Evolutionary conservation across 2,888 invertebrate genomes (phyloP), one percentile per base, ranked within the genome.

Genomic region (Parnassius mnemosyne): DNA sequence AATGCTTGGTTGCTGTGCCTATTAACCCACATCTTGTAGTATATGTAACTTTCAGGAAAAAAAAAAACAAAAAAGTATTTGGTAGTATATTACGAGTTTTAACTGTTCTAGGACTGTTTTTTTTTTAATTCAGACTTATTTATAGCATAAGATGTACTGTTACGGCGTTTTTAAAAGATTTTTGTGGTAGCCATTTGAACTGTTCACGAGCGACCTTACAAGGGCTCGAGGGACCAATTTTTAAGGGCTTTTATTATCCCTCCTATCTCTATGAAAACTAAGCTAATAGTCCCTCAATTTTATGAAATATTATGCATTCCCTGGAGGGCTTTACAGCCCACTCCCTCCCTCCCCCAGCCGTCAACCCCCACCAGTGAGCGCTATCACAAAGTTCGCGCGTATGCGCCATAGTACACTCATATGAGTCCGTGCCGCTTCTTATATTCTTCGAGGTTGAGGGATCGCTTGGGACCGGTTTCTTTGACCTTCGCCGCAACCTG

Each of bases 391-490:
- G 10, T 3, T 10, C 16, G 49, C 49, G n/a, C 7, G 10, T 10
- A n/a, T 47, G 9, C 7, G 9, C 25, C 25, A 16, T 13, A 64
- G 66, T 57, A 72, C 66, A 71, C 81, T 85, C 85, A 96, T 86
- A 98, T 97, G 67, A 98, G 94, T 60, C 97, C 97, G 72, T 97
- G 94, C 77, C 97, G 95, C 86, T 97, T 97, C 92, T 98, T 98
- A 85, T 97, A 98, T 81, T 97, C 97, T 78, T 97, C 97, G 68
- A 98, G 89, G 81, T 98, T 98, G 53, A 98, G 89, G 0, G 97
- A 97, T 63, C 97, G 90, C 70, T 96, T 94, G 9, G 97, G 97
- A 0, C 96, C 96, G 1, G 95, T 94, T 75, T 96, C 96, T 80
- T 95, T 95, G 60, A 94, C 93, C 74, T 94, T 94, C 12, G 94